Evolutionary conservation across 2,797 vertebrate genomes (phyloP).

Genomic region (Pithecia hirsuta): DNA sequence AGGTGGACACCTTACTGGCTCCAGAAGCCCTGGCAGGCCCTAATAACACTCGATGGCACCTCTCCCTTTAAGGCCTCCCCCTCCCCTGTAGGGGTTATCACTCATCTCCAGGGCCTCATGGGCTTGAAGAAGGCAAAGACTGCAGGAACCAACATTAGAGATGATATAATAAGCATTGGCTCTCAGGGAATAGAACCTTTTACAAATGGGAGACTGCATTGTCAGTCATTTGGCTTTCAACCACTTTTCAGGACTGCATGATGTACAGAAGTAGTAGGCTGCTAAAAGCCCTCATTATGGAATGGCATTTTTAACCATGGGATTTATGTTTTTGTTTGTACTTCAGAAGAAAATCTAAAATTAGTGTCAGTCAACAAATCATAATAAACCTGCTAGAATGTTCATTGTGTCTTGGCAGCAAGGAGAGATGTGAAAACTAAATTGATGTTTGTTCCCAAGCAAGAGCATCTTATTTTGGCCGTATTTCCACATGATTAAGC

Average conservation of each 20-base stretch:
- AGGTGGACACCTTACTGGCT: background rate
- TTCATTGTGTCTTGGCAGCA: background rate
- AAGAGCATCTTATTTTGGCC: background rate
- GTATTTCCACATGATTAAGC: background rate
- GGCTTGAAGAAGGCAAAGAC: background rate
- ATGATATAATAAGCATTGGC: background rate
- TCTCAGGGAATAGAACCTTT: background rate
- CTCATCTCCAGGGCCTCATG: background rate
- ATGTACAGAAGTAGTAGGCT: background rate
- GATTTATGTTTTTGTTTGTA: background rate
- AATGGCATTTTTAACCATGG: background rate
- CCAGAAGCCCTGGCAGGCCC: background rate
- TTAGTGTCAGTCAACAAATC: constrained; percentile 20
- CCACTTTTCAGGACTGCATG: background rate
- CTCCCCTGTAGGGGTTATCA: background rate
- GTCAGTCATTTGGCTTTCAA: background rate
- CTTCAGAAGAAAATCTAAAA: constrained; percentile 39
- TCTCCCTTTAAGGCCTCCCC: background rate
- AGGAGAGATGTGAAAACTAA: background rate
- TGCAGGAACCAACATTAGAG: background rate
- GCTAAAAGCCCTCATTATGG: background rate
- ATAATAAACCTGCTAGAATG: constrained; percentile 7
- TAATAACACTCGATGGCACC: fast-evolving
- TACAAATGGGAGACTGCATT: background rate
- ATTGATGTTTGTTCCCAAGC: background rate